A percentile compares a stretch with the other conserved stretches of the same genome.
Evolutionary conservation across 2,797 vertebrate genomes (phyloP).

Genomic region (Gymnodraco acuticeps): DNA sequence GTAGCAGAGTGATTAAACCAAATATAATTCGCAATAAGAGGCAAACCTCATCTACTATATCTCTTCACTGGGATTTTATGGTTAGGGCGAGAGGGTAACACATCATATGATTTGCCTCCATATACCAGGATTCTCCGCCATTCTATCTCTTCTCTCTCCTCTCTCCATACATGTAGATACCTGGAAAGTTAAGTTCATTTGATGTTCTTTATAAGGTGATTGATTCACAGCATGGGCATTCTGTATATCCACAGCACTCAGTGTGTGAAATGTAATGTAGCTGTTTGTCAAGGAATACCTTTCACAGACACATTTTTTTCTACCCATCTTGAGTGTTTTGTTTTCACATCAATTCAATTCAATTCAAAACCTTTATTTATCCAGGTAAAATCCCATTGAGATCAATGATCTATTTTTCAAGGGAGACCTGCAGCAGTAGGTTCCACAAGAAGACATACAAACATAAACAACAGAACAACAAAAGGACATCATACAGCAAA

Average conservation of each 20-base stretch:
- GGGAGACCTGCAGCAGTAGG: too few relatives aligned
- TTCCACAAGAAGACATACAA: too few relatives aligned
- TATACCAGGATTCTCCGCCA: neutral
- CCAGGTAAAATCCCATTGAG: too few relatives aligned
- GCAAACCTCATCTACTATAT: neutral
- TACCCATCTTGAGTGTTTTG: conserved; percentile 27
- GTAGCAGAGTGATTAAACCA: conserved; percentile 12
- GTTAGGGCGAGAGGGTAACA: neutral
- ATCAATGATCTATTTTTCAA: too few relatives aligned
- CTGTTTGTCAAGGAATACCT: conserved; percentile 24
- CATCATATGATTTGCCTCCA: neutral
- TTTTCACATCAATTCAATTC: conserved; percentile 51
- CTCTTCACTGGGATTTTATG: conserved; percentile 5
- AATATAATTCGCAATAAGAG: conserved; percentile 3
- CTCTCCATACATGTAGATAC: neutral
- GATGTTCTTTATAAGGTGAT: neutral
- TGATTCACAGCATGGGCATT: neutral
- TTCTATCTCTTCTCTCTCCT: neutral
- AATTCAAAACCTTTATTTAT: too few relatives aligned
- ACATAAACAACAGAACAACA: too few relatives aligned
- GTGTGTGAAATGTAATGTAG: conserved; percentile 10
- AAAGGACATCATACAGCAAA: too few relatives aligned
- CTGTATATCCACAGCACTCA: conserved; percentile 20
- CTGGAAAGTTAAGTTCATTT: neutral
- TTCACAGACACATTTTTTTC: conserved; percentile 29